These are phyloP conservation scores for Noctua fimbriata DNA, from an alignment of 2,888 invertebrate genomes.

Conservation along the genomic window DNA sequence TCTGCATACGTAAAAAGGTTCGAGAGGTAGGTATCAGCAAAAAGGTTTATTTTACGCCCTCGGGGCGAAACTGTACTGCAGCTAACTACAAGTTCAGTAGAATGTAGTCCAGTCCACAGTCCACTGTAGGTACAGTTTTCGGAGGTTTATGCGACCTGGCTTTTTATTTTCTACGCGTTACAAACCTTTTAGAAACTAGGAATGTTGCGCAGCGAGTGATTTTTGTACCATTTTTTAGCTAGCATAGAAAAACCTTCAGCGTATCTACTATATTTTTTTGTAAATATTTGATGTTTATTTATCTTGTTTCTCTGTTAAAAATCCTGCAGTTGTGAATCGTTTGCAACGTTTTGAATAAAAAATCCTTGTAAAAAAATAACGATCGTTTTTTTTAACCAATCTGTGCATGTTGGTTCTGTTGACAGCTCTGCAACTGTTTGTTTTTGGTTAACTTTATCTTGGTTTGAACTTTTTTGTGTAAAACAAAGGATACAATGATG, in stretches of 20 bases:
- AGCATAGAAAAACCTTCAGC: slow-evolving; percentile 27
- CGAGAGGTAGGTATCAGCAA: slow-evolving; percentile 38
- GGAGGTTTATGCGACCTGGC: slow-evolving; percentile 43
- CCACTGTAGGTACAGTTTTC: slow-evolving; percentile 17
- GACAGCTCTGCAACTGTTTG: neutral
- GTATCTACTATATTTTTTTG: slow-evolving; percentile 2
- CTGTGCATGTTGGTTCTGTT: slow-evolving; percentile 20
- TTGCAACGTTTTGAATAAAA: slow-evolving; percentile 17
- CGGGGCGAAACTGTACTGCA: slow-evolving; percentile 33
- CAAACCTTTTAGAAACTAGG: slow-evolving; percentile 57
- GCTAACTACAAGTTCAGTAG: slow-evolving; percentile 22
- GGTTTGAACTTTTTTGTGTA: neutral
- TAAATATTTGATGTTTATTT: slow-evolving; percentile 48
- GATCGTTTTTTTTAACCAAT: slow-evolving; percentile 17
- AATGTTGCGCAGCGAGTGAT: slow-evolving; percentile 36
- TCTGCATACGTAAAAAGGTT: slow-evolving; percentile 47
- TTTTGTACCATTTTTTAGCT: slow-evolving; percentile 45
- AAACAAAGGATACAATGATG: neutral
- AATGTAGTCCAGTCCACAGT: slow-evolving; percentile 22
- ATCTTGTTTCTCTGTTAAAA: slow-evolving; percentile 28
- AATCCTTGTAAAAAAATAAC: slow-evolving; percentile 15
- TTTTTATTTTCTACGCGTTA: slow-evolving; percentile 53
- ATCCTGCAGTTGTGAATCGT: slow-evolving; percentile 8
- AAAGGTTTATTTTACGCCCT: slow-evolving; percentile 44
- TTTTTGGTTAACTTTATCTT: neutral